These are phyloP conservation scores for Helostoma temminkii DNA, from an alignment of 2,797 vertebrate genomes.

Conservation along the genomic window DNA sequence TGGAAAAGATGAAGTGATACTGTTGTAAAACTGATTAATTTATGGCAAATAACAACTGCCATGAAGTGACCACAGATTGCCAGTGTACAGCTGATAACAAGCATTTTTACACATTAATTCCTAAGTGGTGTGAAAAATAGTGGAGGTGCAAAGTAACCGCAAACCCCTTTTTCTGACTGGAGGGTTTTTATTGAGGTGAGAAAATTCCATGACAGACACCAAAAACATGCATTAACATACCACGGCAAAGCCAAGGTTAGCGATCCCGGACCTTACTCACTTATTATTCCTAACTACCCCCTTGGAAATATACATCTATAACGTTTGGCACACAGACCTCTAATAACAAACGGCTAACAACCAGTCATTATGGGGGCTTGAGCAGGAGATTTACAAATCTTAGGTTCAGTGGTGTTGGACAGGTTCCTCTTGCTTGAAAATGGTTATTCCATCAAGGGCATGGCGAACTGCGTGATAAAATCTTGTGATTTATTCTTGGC, in stretches of 20 bases:
- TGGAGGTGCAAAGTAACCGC: slow-evolving; percentile 23
- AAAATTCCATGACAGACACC: slow-evolving; percentile 80
- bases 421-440: slow-evolving; percentile 81
- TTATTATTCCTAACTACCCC: slow-evolving; percentile 87
- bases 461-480: slow-evolving; percentile 68
- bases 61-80: slow-evolving; percentile 30
- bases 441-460: slow-evolving; percentile 84
- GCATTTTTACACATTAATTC: slow-evolving; percentile 39
- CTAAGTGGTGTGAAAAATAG: slow-evolving; percentile 37
- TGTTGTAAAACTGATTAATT: slow-evolving; percentile 22
- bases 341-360: slow-evolving; percentile 88
- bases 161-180: slow-evolving; percentile 46
- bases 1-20: neutral
- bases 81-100: slow-evolving; percentile 43
- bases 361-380: slow-evolving; percentile 85
- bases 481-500: slow-evolving; percentile 88
- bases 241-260: slow-evolving; percentile 84
- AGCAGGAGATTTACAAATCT: slow-evolving; percentile 83
- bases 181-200: slow-evolving; percentile 84
- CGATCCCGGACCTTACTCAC: slow-evolving; percentile 82
- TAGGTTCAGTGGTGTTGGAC: slow-evolving; percentile 76
- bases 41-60: slow-evolving; percentile 19
- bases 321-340: slow-evolving; percentile 87
- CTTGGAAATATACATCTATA: slow-evolving; percentile 87
- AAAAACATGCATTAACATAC: slow-evolving; percentile 89